A percentile compares a stretch with the other conserved stretches of the same genome.
These are phyloP conservation scores for Asobara japonica DNA, from an alignment of 1,140 invertebrate species.

Conservation along the genomic window DNA sequence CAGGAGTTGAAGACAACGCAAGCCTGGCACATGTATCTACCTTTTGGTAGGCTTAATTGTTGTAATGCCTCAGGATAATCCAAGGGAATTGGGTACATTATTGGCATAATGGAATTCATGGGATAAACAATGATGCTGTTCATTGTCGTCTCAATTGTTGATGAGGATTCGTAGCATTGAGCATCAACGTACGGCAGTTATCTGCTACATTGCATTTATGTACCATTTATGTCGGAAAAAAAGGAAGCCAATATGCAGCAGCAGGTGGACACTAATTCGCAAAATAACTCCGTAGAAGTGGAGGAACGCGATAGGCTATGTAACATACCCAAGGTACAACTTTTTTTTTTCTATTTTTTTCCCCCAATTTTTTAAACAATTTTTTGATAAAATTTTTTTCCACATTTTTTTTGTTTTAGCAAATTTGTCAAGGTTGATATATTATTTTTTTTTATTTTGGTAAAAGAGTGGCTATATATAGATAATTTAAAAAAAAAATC, in stretches of 20 bases:
- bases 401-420: no score
- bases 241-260: conserved; percentile 70
- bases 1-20: conserved; percentile 55
- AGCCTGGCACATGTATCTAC: conserved; percentile 63
- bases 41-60: conserved; percentile 61
- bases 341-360: no score
- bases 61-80: conserved; percentile 62
- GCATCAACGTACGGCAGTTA: conserved; percentile 61
- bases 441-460: no score
- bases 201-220: conserved; percentile 66
- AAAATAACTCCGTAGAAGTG: conserved; percentile 70
- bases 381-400: no score
- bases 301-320: conserved; percentile 66
- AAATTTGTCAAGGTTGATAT: no score
- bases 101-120: neutral
- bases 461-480: no score
- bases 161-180: conserved; percentile 62
- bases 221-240: conserved; percentile 65
- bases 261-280: conserved; percentile 69
- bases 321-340: conserved; percentile 64
- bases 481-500: no score
- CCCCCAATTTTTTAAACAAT: conserved; percentile 21
- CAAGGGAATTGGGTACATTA: conserved; percentile 21
- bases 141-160: conserved; percentile 60
- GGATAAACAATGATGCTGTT: conserved; percentile 55